Conservation (phyloP, 2,113 vertebrate species). For the Oxyruncus cristatus region DNA sequence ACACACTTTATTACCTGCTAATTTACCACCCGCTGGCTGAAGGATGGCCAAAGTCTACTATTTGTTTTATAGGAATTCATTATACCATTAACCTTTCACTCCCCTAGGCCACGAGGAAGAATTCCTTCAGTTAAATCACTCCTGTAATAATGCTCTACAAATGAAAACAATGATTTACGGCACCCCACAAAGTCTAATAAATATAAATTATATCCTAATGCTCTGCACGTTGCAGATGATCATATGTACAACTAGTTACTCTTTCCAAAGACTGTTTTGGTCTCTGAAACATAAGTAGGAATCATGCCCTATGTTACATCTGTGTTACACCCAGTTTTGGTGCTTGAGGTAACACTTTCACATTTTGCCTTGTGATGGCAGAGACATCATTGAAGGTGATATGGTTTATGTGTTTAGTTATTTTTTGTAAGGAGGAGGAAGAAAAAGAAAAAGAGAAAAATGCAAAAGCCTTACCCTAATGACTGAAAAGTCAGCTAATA, state of each 20-base stretch:
- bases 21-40: conserved; percentile 68
- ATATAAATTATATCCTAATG: conserved; percentile 48
- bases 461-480: not conserved
- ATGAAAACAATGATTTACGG: conserved; percentile 61
- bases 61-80: conserved; percentile 75
- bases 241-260: not conserved
- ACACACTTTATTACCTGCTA: conserved; percentile 64
- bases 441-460: not conserved
- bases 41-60: conserved; percentile 49
- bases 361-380: fast-evolving
- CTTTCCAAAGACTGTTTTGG: not conserved
- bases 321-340: not conserved
- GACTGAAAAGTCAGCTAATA: not conserved
- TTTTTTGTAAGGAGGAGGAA: not conserved
- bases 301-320: not conserved
- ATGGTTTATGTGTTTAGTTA: not conserved
- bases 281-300: not conserved
- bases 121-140: conserved; percentile 52
- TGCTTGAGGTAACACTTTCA: not conserved
- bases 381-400: not conserved
- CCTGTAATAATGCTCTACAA: conserved; percentile 51
- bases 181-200: conserved; percentile 23
- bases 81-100: conserved; percentile 73
- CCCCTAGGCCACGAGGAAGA: conserved; percentile 17
- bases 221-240: not conserved